A percentile compares a stretch with the other conserved stretches of the same genome.
Evolutionary conservation across 2,888 invertebrate species (phyloP).

Genomic region (Crematogaster levior): DNA sequence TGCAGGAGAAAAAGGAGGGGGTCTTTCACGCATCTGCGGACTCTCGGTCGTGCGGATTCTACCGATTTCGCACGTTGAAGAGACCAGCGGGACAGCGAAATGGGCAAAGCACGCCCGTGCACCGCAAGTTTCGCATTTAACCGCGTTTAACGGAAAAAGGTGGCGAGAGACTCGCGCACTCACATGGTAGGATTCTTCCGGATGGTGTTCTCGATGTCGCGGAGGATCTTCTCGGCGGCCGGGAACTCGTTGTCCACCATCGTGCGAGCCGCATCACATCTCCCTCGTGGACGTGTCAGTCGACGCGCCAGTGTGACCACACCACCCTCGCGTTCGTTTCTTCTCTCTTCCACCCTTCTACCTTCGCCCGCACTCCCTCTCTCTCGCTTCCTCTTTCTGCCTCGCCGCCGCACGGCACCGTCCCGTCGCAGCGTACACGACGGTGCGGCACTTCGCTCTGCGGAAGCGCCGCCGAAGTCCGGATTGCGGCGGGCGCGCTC

Average conservation of each 20-base stretch:
- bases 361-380: constrained; percentile 54
- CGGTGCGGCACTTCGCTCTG: constrained; percentile 71
- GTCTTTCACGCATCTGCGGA: no score
- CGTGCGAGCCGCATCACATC: constrained; percentile 47
- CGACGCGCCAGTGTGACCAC: constrained; percentile 66
- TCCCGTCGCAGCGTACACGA: constrained; percentile 69
- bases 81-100: not conserved
- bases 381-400: constrained; percentile 46
- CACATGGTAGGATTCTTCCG: constrained; percentile 92
- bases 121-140: not conserved
- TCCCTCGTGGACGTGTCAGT: constrained; percentile 46
- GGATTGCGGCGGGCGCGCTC: constrained; percentile 59
- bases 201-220: constrained; percentile 91
- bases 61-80: not conserved
- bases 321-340: constrained; percentile 38
- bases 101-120: not conserved
- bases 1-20: no score
- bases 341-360: constrained; percentile 31
- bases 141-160: not conserved
- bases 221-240: constrained; percentile 93
- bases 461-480: constrained; percentile 56
- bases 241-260: constrained; percentile 90
- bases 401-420: constrained; percentile 68
- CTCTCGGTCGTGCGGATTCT: no score
- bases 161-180: constrained; percentile 83